Conservation (phyloP, 92 coral and sea anemone species). For the Bergia puertoricense region DNA sequence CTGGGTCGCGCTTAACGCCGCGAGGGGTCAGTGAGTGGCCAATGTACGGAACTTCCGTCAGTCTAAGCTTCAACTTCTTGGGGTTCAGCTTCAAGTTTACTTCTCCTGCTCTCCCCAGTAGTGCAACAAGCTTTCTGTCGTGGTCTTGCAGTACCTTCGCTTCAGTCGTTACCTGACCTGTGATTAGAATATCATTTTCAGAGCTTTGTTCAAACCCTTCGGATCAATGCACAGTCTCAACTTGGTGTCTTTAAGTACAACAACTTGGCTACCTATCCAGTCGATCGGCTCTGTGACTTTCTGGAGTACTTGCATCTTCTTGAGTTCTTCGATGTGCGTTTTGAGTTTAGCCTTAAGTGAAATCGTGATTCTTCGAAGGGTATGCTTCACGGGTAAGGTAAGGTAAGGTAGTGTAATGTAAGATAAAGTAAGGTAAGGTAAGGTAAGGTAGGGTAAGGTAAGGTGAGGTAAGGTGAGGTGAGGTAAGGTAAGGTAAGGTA, state of each 20-base stretch:
- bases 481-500: too few relatives aligned
- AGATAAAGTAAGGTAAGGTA: too few relatives aligned
- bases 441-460: too few relatives aligned
- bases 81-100: constrained; percentile 11
- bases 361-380: background rate
- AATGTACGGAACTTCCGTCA: background rate
- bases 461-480: too few relatives aligned
- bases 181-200: constrained; percentile 73
- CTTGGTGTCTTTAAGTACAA: constrained; percentile 52
- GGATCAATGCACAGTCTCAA: constrained; percentile 67
- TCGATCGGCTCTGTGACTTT: constrained; percentile 38
- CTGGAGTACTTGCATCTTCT: background rate
- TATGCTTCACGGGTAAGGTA: background rate
- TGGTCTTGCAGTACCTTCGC: constrained; percentile 59
- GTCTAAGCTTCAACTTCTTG: background rate
- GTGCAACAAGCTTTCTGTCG: constrained; percentile 36
- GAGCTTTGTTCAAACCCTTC: constrained; percentile 66
- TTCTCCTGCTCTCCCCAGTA: constrained; percentile 45
- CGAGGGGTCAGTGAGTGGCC: background rate
- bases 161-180: constrained; percentile 52
- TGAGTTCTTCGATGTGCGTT: background rate
- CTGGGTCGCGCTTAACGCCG: background rate
- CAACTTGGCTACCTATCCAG: constrained; percentile 63
- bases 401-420: too few relatives aligned
- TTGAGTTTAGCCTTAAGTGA: background rate